Conservation (phyloP, 2,113 vertebrate genomes). For the Crotalus tigris region DNA sequence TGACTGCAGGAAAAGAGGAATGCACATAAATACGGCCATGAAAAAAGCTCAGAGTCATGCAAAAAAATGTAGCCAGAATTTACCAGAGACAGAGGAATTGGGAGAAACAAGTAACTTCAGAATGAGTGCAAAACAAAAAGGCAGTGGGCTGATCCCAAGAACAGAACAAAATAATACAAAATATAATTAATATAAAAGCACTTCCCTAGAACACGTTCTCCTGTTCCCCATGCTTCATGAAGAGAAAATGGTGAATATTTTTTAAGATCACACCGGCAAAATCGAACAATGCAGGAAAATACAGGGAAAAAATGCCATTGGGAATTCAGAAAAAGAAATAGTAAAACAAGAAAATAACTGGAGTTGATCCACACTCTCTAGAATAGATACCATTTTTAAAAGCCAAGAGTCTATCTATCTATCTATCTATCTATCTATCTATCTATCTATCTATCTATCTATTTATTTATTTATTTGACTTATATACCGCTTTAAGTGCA, state of each 20-base stretch:
- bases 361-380: not conserved
- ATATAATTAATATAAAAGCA: not conserved
- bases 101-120: not conserved
- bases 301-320: not conserved
- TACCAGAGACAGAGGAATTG: not conserved
- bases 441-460: too few species aligned
- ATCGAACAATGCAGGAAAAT: not conserved
- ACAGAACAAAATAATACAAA: not conserved
- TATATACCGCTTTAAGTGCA: too few species aligned
- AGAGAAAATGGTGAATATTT: not conserved
- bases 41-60: not conserved
- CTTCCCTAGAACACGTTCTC: not conserved
- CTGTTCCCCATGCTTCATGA: not conserved
- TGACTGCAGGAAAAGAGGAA: not conserved
- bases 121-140: not conserved
- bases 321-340: not conserved
- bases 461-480: too few species aligned
- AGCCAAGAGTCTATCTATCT: not conserved
- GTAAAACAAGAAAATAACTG: not conserved
- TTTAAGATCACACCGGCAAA: not conserved
- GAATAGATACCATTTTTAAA: not conserved
- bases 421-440: too few species aligned
- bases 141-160: not conserved
- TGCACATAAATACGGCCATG: not conserved
- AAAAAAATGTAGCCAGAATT: not conserved